Base-by-base conservation (phyloP, 2,113 vertebrate species). In the Varanus salvator region DNA sequence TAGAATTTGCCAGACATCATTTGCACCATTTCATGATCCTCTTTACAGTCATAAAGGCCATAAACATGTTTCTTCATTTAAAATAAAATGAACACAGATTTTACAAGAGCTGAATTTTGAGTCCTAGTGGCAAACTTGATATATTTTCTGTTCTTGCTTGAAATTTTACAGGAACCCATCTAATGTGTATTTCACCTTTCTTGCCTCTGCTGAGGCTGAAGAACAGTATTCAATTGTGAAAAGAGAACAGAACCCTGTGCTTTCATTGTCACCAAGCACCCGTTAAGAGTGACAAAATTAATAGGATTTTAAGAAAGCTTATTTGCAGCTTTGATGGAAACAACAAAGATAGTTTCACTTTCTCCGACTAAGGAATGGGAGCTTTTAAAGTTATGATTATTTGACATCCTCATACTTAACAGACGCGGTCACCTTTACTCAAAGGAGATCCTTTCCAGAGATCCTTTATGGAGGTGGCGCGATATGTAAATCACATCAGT, bases 371-470 rank as follows among this genome's bases (percentile, higher is more conserved):
- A 77, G n/a, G 60, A 34, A 52, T 38, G 78, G 31, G 25, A 19
- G 75, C 44, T 21, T 80, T 38, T 76, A 81, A 52, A 71, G 81
- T 81, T 54, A 52, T 64, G 72, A 82, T 78, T 74, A 84, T 84
- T 66, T 89, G 88, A 77, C 82, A 69, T 78, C 78, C 60, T 71
- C 29, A 69, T 78, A n/a, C 50, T 85, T 54, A 87, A 80, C n/a
- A 21, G 64, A 77, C 52, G 38, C 34, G 50, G 48, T 85, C 82
- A 78, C 88, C n/a, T 85, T 78, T 77, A 84, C 77, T 84, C 74
- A 69, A 50, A 69, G 64, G 38, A 85, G 75, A 52, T 71, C 21
- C 50, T 80, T 80, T 80, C 31, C 8, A 29, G 52, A 54, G 50
- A 52, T 80, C 44, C 60, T 85, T 85, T 77, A 54, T 4, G 60